These are phyloP conservation scores for Electrophaes corylata DNA, from an alignment of 2,888 invertebrate genomes.

Conservation along the genomic window DNA sequence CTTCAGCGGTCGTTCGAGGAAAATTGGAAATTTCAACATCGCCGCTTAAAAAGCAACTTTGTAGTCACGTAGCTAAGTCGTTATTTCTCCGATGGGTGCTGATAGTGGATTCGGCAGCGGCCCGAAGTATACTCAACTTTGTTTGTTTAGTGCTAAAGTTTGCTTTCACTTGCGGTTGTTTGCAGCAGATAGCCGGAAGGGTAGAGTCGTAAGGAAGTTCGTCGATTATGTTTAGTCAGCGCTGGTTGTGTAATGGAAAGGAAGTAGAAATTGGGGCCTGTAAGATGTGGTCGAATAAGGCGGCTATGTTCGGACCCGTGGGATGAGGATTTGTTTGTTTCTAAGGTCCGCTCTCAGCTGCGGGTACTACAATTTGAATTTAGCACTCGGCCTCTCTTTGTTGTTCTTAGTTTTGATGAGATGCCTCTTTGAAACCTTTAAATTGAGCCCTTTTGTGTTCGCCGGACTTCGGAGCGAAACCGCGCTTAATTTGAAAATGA, in stretches of 20 bases:
- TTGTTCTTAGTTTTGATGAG: constrained; percentile 75
- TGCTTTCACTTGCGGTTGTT: constrained; percentile 50
- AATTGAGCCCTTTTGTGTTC: constrained; percentile 68
- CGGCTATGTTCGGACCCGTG: constrained; percentile 62
- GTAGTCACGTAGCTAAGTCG: constrained; percentile 42
- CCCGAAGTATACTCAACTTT: constrained; percentile 50
- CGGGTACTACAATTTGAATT: constrained; percentile 79
- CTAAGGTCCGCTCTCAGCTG: constrained; percentile 78
- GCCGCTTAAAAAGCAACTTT: constrained; percentile 53
- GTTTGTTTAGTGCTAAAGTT: constrained; percentile 54
- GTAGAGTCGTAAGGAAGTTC: constrained; percentile 84
- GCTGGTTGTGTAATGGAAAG: constrained; percentile 80
- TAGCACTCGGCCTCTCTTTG: constrained; percentile 71
- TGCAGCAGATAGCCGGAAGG: constrained; percentile 75
- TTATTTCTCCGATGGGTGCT: constrained; percentile 48
- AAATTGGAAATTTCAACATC: constrained; percentile 72
- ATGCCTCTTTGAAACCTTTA: constrained; percentile 74
- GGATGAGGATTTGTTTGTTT: constrained; percentile 74
- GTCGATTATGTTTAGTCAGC: constrained; percentile 84
- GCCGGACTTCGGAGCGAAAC: constrained; percentile 40
- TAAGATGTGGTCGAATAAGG: constrained; percentile 83
- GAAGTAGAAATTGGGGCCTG: constrained; percentile 83
- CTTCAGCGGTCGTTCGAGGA: constrained; percentile 77
- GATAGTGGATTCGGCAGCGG: constrained; percentile 47
- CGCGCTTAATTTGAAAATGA: constrained; percentile 52